phyloP scores from a whole-genome alignment of 2,113 vertebrate genomes.

The Chrysochloris asiatica region DNA sequence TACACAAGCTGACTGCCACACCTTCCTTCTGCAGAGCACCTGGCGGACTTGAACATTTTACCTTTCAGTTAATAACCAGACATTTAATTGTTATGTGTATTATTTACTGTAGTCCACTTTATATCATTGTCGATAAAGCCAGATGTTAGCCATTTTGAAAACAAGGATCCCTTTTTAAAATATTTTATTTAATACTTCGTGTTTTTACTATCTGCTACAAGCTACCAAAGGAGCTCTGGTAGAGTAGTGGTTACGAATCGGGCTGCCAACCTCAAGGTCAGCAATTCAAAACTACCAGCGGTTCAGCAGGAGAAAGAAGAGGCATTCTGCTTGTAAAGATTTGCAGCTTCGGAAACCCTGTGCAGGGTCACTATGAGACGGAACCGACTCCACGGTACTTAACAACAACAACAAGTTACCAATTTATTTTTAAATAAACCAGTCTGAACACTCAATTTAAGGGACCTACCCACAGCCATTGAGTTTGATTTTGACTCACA shows the following conservation, averaged over 20 bases:
- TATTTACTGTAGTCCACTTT: not conserved
- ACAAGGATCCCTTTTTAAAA: not conserved
- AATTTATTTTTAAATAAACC: constrained; percentile 12
- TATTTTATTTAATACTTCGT: not conserved
- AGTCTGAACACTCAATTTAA: not conserved
- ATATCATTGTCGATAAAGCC: not conserved
- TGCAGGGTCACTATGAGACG: no score
- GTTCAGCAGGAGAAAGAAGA: no score
- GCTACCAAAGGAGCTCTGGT: no score
- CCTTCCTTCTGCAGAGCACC: not conserved
- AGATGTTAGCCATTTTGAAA: constrained; percentile 23
- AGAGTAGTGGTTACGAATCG: no score
- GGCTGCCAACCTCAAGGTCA: no score
- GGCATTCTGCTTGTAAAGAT: no score
- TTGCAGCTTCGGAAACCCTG: no score
- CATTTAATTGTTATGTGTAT: not conserved
- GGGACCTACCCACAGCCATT: no score
- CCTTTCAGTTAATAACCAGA: not conserved
- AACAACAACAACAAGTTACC: not conserved
- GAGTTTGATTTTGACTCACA: no score
- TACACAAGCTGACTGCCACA: not conserved
- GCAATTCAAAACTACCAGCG: no score
- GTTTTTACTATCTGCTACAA: no score
- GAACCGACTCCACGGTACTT: no score
- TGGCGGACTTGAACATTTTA: not conserved